Base-by-base conservation (phyloP, 2,797 vertebrate genomes). In the Amblyopsis hoosieri region DNA sequence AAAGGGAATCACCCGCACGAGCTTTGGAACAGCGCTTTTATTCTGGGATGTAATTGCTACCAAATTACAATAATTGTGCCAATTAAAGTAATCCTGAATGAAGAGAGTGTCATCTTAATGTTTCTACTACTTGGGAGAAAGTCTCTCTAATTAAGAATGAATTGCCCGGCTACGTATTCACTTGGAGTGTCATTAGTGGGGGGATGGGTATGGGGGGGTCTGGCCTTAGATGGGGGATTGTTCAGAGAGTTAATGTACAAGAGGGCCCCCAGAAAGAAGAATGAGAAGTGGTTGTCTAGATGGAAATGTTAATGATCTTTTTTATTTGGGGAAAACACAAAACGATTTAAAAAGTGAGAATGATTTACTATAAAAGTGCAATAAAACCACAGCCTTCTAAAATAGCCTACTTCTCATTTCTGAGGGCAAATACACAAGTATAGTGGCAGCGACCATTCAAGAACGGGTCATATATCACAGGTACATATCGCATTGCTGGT, bases 61-160 rank as follows among this genome's bases (percentile, higher is more conserved):
- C 92, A 96, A 98, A 97, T 98, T 96, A 96, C 94, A 98, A 96
- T 98, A 98, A 98, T 97, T 97, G 95, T 95, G 86, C 93, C 95
- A 98, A 96, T 98, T 98, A 98, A 97, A 98, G 95, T 95, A 96
- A 97, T 96, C 94, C 93, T 94, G 94, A 96, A 95, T 94, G 95
- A 96, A 95, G 93, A 94, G 94, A 95, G 94, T 95, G 93, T 97
- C 96, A 96, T 97, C 93, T 97, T 97, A 95, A 97, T 96, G 95
- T 96, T 94, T 93, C 37, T 91, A 91, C 86, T 93, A 92, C 94
- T 95, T 94, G 94, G 93, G 88, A 94, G 94, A 95, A 93, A 94
- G 95, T 93, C 93, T 92, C 93, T 93, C 94, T 96, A 96, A 98
- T 98, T 96, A 95, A 76, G 93, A 91, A 91, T 84, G 94, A 94